Evolutionary conservation across 1,140 invertebrate genomes (phyloP), one percentile per base, ranked within the genome.

Genomic region (Nymphalis io): DNA sequence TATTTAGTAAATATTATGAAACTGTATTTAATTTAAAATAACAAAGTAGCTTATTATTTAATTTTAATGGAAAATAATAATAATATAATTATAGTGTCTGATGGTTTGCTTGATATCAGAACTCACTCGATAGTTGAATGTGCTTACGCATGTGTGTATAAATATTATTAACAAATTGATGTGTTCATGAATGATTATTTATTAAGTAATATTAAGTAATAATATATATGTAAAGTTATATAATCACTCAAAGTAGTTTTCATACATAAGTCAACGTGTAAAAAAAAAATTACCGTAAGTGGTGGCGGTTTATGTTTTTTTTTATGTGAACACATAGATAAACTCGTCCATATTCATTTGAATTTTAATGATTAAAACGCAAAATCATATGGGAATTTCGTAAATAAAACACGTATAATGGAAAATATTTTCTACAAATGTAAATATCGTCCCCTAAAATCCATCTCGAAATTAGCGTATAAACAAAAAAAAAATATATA

Each of bases 391-490:
- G 59, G 63, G 58, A 63, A 58, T 72, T 61, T 66, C 48, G 38
- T 6, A 38, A 63, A 57, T 67, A 72, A 59, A 58, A 48, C 65
- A 55, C 57, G 63, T 38, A 79, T 74, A 75, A 77, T 74, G 46
- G 11, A 65, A 75, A 72, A 72, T 55, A 76, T 76, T 71, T 74
- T 70, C 73, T 66, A 21, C 8, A 16, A 16, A 13, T 51, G 20
- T 20, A 51, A 68, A 60, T 60, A 60, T 20, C 60, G 48, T 51
- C 61, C 60, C 68, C 68, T 63, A 60, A 61, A 72, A 68, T 63
- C 70, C 70, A 72, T 72, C 53, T 72, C 70, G 65, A 51, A 72
- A 72, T 72, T 67, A 72, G 70, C 70, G 70, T 62, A 48, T 58
- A 48, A 68, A 60, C 38, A 16, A 60, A 62, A 70, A 71, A 67